Evolutionary conservation across 2,113 vertebrate species (phyloP).

Genomic region (Barnardius zonarius): DNA sequence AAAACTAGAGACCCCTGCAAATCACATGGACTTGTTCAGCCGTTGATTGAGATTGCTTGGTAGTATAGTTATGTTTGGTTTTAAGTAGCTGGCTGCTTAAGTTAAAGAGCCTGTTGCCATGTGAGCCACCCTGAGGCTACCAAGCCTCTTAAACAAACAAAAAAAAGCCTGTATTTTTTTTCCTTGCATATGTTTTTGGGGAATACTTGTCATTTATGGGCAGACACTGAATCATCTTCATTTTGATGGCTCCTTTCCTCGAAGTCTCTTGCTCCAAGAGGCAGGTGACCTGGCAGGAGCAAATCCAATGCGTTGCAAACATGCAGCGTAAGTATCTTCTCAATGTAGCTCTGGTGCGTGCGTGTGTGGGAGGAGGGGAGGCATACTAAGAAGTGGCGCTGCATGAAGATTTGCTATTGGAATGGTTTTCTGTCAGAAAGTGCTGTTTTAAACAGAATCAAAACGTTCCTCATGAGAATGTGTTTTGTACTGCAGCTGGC

Average conservation of each 20-base stretch:
- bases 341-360: not conserved
- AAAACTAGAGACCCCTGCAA: not conserved
- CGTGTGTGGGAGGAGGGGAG: not conserved
- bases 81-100: not conserved
- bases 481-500: conserved; percentile 16
- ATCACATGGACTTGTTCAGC: not conserved
- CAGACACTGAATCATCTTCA: not conserved
- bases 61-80: not conserved
- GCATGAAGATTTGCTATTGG: not conserved
- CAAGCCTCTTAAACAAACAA: not conserved
- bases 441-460: conserved; percentile 16
- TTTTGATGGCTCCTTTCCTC: not conserved
- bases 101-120: not conserved
- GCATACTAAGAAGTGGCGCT: not conserved
- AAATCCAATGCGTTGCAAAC: not conserved
- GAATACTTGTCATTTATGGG: not conserved
- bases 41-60: not conserved
- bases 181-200: not conserved
- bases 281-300: not conserved
- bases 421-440: not conserved
- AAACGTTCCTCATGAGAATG: not conserved
- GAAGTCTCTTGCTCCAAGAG: not conserved
- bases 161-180: not conserved
- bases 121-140: not conserved
- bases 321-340: not conserved